A percentile compares a stretch with the other conserved stretches of the same genome.
These are phyloP conservation scores for Bombus sibiricus DNA, from an alignment of 1,140 invertebrate genomes.

Conservation along the genomic window DNA sequence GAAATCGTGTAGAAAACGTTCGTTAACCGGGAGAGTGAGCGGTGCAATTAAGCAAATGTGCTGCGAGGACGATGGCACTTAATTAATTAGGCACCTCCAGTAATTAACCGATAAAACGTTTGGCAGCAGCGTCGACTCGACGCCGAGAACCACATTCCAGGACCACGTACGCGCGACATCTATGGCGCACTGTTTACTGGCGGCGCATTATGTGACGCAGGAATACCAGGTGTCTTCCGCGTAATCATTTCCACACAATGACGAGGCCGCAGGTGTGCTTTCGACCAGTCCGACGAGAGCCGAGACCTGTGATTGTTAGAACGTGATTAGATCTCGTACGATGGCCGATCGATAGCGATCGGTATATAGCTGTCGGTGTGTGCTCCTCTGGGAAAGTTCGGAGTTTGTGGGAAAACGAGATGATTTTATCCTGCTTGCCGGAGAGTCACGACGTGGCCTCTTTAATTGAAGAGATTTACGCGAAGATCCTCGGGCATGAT, in stretches of 20 bases:
- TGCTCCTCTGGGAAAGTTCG: constrained; percentile 39
- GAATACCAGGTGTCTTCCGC: constrained; percentile 54
- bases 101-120: constrained; percentile 63
- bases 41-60: constrained; percentile 62
- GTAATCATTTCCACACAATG: constrained; percentile 65
- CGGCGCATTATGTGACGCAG: constrained; percentile 35
- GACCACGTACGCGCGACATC: constrained; percentile 25
- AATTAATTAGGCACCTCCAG: constrained; percentile 62
- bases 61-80: constrained; percentile 47
- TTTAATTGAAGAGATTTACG: constrained; percentile 28
- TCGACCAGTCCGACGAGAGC: background rate
- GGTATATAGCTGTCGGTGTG: background rate
- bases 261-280: constrained; percentile 37
- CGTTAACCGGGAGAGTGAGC: constrained; percentile 34
- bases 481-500: background rate
- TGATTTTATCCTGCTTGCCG: constrained; percentile 19
- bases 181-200: constrained; percentile 16
- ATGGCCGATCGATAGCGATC: constrained; percentile 44
- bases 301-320: constrained; percentile 24
- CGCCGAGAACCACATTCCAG: constrained; percentile 44
- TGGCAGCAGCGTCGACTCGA: constrained; percentile 24
- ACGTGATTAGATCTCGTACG: constrained; percentile 41
- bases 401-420: constrained; percentile 43
- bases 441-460: constrained; percentile 18
- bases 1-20: constrained; percentile 50